Percentiles rank a stretch among this genome's conserved stretches.
phyloP scores from a whole-genome alignment of 1,140 invertebrate species.

The Chrysopa pallens region DNA sequence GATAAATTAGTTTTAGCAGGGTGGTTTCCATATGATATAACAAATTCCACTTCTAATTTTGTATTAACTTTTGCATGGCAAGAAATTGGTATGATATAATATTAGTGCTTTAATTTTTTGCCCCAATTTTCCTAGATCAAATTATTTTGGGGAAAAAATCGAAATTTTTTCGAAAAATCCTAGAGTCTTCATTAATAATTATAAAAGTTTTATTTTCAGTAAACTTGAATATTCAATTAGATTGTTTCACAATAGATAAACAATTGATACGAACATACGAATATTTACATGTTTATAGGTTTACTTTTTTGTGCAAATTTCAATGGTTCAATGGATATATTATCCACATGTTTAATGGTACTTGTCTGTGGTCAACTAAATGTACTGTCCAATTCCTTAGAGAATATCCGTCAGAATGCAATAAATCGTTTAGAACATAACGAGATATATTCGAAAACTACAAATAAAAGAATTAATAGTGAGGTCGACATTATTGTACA shows the following conservation, averaged over 20 bases:
- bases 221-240: neutral
- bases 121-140: too few relatives aligned
- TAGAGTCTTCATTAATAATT: too few relatives aligned
- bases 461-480: neutral
- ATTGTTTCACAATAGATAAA: too few relatives aligned
- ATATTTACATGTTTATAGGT: constrained; percentile 7
- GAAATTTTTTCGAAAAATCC: too few relatives aligned
- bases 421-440: constrained; percentile 1
- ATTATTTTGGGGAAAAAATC: too few relatives aligned
- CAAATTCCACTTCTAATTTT: constrained; percentile 5
- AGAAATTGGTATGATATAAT: constrained; percentile 6
- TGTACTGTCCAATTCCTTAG: constrained; percentile 13
- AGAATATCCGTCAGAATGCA: constrained; percentile 6
- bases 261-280: too few relatives aligned
- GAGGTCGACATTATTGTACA: neutral
- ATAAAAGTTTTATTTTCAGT: too few relatives aligned
- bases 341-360: constrained; percentile 12
- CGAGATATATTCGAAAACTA: constrained; percentile 1
- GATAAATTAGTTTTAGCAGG: neutral
- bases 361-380: constrained; percentile 12
- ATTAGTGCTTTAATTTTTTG: too few relatives aligned
- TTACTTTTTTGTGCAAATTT: constrained; percentile 12
- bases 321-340: constrained; percentile 14
- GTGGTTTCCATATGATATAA: constrained; percentile 8
- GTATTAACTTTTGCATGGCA: constrained; percentile 11